Evolutionary conservation across 2,113 vertebrate genomes (phyloP).

Genomic region (Mohoua ochrocephala): DNA sequence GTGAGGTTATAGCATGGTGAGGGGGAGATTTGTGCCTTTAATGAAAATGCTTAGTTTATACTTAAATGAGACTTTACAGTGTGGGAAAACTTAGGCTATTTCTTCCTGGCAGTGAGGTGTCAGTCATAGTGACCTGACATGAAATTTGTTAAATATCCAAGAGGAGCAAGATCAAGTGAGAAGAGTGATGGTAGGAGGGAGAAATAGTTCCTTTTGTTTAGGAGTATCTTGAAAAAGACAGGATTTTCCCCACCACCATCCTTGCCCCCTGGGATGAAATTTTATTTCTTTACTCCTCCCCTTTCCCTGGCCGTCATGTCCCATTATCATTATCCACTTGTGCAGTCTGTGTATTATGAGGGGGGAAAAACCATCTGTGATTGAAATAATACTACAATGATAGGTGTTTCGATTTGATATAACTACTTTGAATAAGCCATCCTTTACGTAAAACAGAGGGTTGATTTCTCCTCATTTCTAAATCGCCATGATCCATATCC

Average conservation of each 20-base stretch:
- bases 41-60: neutral
- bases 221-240: neutral
- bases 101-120: neutral
- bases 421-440: neutral
- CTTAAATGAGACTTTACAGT: neutral
- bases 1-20: neutral
- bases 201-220: neutral
- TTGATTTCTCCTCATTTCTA: neutral
- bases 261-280: neutral
- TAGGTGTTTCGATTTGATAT: neutral
- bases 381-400: neutral
- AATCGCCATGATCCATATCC: neutral
- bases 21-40: neutral
- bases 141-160: neutral
- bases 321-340: neutral
- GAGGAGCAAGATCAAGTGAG: neutral
- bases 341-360: neutral
- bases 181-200: neutral
- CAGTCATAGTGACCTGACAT: neutral
- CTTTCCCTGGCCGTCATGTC: neutral
- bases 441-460: neutral
- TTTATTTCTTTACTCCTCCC: neutral
- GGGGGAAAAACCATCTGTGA: neutral
- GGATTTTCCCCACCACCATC: accelerated
- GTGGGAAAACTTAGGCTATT: neutral